Evolutionary conservation across 2,888 invertebrate species (phyloP), one percentile per base, ranked within the genome.

Genomic region (Scelioninae gen. 2): DNA sequence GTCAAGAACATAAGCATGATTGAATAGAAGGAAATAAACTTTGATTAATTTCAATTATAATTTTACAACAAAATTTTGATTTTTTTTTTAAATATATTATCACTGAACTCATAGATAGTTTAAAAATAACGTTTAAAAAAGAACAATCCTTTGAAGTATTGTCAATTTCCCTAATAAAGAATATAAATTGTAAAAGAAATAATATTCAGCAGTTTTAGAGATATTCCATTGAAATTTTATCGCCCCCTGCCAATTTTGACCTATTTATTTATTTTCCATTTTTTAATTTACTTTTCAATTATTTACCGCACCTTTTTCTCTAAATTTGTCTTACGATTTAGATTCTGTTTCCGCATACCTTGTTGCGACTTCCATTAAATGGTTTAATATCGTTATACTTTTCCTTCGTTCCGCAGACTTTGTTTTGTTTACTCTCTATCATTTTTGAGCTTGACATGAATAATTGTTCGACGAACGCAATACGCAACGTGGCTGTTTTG

Each of bases 331-430:
- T 39, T 16, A 16, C 16, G 6, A 57, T 33, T 57, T 50, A 31
- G 10, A 39, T 48, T 73, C 57, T 13, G 46, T 46, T 58, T 35
- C 15, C 45, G 48, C 52, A 28, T 43, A 28, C 43, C 68, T 33
- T 41, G 45, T 46, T 67, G 39, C 37, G 58, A 50, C 25, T 45
- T 22, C 45, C 37, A 60, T 61, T 53, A 35, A n/a, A 55, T 57
- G 45, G 52, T 69, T 43, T 31, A 55, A 39, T 55, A 68, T 64
- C 64, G 33, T 69, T 60, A 37, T 48, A 61, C 10, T 65, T 45
- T 25, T 43, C 39, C 43, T 61, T 53, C 48, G 57, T 70, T 58
- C 60, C 73, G 79, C 74, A 76, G 48, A 65, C 52, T 61, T 52
- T 60, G 50, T 68, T 76, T 72, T 70, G 68, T 77, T 50, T 9